A percentile compares a stretch with the other conserved stretches of the same genome.
phyloP scores from a whole-genome alignment of 2,888 invertebrate genomes.

The Meteorus colon region DNA sequence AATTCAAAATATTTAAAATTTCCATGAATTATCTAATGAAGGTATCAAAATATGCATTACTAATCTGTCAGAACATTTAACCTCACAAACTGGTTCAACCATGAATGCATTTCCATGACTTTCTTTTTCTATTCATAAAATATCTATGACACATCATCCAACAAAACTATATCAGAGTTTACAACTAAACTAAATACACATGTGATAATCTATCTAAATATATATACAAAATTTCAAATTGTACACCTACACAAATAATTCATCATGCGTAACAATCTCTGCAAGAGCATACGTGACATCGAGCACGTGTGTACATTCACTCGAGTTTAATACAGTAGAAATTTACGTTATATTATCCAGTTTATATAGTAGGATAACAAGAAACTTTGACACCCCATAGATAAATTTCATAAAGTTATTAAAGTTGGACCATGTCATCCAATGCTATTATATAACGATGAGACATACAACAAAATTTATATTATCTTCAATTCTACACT shows the following conservation, averaged over 20 bases:
- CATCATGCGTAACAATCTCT: slow-evolving; percentile 47
- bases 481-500: neutral
- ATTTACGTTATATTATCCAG: neutral
- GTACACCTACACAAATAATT: slow-evolving; percentile 20
- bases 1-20: no score
- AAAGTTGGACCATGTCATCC: slow-evolving; percentile 38
- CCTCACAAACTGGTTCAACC: neutral
- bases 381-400: slow-evolving; percentile 38
- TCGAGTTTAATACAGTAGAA: slow-evolving; percentile 30
- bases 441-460: slow-evolving; percentile 18
- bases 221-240: neutral
- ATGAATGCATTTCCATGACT: neutral
- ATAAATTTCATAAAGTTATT: slow-evolving; percentile 40
- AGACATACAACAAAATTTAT: neutral
- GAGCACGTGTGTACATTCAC: slow-evolving; percentile 46
- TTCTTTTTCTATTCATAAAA: neutral
- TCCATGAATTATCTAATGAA: no score
- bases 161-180: slow-evolving; percentile 34
- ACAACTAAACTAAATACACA: neutral
- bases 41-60: neutral
- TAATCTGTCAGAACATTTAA: neutral
- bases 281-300: slow-evolving; percentile 49
- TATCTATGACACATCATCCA: neutral
- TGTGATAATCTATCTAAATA: slow-evolving; percentile 3
- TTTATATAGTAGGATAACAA: slow-evolving; percentile 34